Evolutionary conservation across 2,888 invertebrate species (phyloP), one percentile per base, ranked within the genome.

Genomic region (Eristalinus sepulchralis): DNA sequence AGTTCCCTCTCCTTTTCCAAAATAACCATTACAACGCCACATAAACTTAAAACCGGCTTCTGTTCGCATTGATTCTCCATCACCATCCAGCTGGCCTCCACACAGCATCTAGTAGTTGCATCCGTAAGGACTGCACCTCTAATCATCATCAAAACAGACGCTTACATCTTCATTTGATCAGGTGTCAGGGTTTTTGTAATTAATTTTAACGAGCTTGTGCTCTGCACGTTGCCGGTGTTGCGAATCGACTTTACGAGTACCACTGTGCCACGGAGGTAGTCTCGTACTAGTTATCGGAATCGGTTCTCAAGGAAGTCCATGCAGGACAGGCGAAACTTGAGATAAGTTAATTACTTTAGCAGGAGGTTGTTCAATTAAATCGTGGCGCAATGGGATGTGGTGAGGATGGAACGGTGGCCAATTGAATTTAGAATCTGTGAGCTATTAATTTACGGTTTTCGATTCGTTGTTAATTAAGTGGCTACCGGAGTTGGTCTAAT

Each of bases 161-260:
- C 24, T 67, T 31, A 53, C 55, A 67, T 55, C 67, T 67, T 55
- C 55, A 67, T 55, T 27, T 55, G 67, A 67, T 67, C 55, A 67
- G 67, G 53, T 67, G 67, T 20, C 20, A 34, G 33, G 53, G 9
- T 33, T 55, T n/a, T 27, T 67, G 55, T 55, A 55, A 33, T 55
- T 33, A 55, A 31, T 33, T 67, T 55, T 27, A 31, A 55, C 33
- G 67, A 67, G 24, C 24, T 10, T 27, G 27, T 5, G 27, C 27
- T 2, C 22, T 57, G 24, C 57, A 57, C 57, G 24, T 22, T 20
- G 67, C 20, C 20, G 22, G 55, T 67, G 55, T 34, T 24, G 31
- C 67, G 31, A 67, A 67, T 67, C 6, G 67, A 20, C 53, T 33
- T 67, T 20, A n/a, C n/a, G n/a, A n/a, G n/a, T n/a, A 55, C 31